These are phyloP conservation scores for Sterrhoptilus dennistouni DNA, from an alignment of 2,113 vertebrate species.

Conservation along the genomic window DNA sequence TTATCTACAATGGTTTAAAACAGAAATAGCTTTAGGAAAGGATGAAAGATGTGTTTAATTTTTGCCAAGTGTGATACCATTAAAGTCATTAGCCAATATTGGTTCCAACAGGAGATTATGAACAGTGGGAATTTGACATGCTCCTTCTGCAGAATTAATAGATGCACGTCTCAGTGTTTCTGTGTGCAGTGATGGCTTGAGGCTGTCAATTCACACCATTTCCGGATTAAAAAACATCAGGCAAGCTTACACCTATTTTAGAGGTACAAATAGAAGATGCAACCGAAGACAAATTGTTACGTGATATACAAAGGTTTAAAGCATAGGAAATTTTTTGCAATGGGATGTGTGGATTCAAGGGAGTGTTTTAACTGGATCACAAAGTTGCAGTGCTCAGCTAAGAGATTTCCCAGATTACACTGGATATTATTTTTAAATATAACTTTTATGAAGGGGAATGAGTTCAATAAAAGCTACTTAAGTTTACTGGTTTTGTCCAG, in stretches of 20 bases:
- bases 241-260: neutral
- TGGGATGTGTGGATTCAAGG: neutral
- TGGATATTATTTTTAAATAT: neutral
- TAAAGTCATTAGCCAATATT: constrained; percentile 21
- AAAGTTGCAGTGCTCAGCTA: neutral
- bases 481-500: neutral
- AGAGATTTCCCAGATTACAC: neutral
- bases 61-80: neutral
- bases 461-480: neutral
- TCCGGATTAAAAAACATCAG: neutral
- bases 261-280: neutral
- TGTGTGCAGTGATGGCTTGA: neutral
- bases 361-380: neutral
- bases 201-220: neutral
- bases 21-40: constrained; percentile 15
- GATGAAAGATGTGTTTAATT: constrained; percentile 49
- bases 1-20: neutral
- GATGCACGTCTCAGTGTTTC: neutral
- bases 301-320: neutral
- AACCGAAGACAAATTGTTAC: neutral
- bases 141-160: constrained; percentile 17
- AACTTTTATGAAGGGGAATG: neutral
- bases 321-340: neutral
- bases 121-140: neutral
- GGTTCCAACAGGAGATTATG: neutral